Conservation (phyloP, 2,888 invertebrate species). For the Phasia obesa region DNA sequence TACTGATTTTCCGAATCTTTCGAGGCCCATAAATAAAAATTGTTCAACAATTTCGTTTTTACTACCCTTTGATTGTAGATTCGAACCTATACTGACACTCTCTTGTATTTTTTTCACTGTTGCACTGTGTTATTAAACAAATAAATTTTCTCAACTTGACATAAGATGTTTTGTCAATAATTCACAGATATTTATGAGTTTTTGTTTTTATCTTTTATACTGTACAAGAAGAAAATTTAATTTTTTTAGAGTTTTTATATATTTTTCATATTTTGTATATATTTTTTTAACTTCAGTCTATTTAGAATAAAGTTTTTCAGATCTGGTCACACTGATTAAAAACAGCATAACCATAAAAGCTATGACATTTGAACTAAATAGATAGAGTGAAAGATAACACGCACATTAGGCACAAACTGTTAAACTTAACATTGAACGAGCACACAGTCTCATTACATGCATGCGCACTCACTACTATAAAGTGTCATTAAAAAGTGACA, state of each 20-base stretch:
- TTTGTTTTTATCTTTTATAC: too few relatives aligned
- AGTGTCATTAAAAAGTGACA: conserved; percentile 24
- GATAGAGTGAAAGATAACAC: conserved; percentile 59
- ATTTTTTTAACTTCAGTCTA: background rate
- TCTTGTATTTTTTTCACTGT: too few relatives aligned
- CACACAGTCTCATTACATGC: background rate
- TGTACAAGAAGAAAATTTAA: background rate
- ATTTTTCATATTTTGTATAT: background rate
- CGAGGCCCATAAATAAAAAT: too few relatives aligned
- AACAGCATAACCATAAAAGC: conserved; percentile 62
- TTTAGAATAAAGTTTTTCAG: too few relatives aligned
- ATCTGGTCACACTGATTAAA: conserved; percentile 39
- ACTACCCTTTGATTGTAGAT: too few relatives aligned
- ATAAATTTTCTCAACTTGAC: too few relatives aligned
- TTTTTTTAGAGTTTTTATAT: background rate
- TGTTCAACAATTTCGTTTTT: too few relatives aligned
- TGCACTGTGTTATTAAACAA: too few relatives aligned
- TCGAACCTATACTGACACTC: too few relatives aligned
- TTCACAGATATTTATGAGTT: too few relatives aligned
- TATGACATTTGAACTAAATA: conserved; percentile 63
- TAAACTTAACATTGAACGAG: conserved; percentile 34
- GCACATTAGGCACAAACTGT: conserved; percentile 15
- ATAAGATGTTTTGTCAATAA: too few relatives aligned
- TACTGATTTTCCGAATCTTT: too few relatives aligned
- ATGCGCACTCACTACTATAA: conserved; percentile 35